Evolutionary conservation across 2,113 vertebrate genomes (phyloP).

Genomic region (Okapia johnstoni): DNA sequence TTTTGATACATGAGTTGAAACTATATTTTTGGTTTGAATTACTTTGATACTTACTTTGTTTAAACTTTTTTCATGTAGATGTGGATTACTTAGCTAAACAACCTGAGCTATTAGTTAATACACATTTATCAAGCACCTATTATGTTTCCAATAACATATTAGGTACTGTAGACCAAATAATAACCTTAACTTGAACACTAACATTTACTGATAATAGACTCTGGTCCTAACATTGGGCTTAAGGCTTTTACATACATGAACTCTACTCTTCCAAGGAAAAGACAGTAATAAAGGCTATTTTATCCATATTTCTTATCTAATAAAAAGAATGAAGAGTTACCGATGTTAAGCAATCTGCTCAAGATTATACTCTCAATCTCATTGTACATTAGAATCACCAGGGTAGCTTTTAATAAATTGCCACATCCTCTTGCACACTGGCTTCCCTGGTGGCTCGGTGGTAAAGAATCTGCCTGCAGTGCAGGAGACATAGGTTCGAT

Average conservation of each 20-base stretch:
- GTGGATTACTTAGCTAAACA: not conserved
- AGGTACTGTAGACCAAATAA: not conserved
- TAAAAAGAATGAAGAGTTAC: constrained; percentile 3
- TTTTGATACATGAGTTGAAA: not conserved
- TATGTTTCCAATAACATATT: not conserved
- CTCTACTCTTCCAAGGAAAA: not conserved
- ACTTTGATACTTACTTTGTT: not conserved
- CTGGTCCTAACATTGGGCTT: not conserved
- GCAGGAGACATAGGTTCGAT: not conserved
- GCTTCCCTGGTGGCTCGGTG: not conserved
- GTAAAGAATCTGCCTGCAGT: not conserved
- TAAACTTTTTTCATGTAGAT: not conserved
- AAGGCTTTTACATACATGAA: not conserved
- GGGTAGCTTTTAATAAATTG: not conserved
- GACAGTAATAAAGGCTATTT: not conserved
- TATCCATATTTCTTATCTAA: constrained; percentile 2
- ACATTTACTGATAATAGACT: not conserved
- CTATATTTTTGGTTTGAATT: not conserved
- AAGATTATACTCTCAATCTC: not conserved
- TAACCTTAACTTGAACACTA: not conserved
- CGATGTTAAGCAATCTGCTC: not conserved
- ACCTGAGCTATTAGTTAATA: not conserved
- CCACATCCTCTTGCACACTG: not conserved
- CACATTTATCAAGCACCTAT: not conserved
- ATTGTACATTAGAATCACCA: not conserved